Base-by-base conservation (phyloP, 2,888 invertebrate species). In the Cybosia mesomella region DNA sequence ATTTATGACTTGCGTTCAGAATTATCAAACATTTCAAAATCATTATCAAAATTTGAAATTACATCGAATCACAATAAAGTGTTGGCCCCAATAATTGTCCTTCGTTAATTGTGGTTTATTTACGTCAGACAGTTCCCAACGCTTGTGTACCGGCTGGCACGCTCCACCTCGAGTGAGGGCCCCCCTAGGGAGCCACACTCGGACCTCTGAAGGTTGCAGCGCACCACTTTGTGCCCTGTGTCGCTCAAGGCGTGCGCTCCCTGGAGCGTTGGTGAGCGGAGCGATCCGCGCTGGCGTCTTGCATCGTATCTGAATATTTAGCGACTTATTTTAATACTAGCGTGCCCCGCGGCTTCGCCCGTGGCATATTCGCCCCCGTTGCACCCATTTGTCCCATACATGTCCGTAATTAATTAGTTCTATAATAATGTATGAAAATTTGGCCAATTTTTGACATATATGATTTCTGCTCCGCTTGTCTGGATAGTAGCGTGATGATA, bases 191-290 rank as follows among this genome's bases (percentile, higher is more conserved):
- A 58, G 58, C 58, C 61, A 24, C 64, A 21, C 65, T 63, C 64
- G 70, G 73, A 79, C 71, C 78, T 74, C 64, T 71, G 65, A 73
- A 74, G 73, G 80, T 82, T 73, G 76, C 76, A 72, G 74, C 75
- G 60, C 67, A 64, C 70, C 72, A 71, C 76, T 76, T 73, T 66
- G 70, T 70, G 32, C n/a, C 13, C 54, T 18, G 34, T 36, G 5
- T 0, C 62, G 5, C 3, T 22, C 43, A 59, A 22, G 59, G 39
- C 24, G 15, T 1, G 4, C 39, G 18, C 9, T 22, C 22, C 22
- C 39, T 39, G 0, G 59, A 59, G 39, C 59, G 24, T 24, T 18
- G 15, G 15, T 18, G 13, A 36, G 15, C 36, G 21, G 9, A 49
- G 10, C 9, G 28, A 28, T 28, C 5, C 10, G 9, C 10, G 34